phyloP scores from a whole-genome alignment of 2,797 vertebrate genomes.

The Cirrhinus molitorella region DNA sequence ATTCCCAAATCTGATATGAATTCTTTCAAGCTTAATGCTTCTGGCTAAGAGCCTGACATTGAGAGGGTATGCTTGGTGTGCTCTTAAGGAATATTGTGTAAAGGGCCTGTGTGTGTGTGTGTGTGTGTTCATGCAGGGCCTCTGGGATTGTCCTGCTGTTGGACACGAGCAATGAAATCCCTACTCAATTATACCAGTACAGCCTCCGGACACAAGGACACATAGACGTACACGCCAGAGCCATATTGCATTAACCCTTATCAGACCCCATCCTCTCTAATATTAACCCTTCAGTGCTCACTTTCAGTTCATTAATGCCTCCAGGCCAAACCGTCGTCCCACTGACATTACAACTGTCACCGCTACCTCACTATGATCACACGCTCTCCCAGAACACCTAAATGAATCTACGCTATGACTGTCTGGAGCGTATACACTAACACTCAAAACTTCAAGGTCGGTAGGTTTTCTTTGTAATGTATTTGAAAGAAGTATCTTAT shows the following conservation, averaged over 20 bases:
- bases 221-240: constrained; percentile 36
- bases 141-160: constrained; percentile 54
- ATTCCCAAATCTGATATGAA: constrained; percentile 55
- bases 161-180: constrained; percentile 58
- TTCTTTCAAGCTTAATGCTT: constrained; percentile 50
- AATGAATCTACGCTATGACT: background rate
- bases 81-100: constrained; percentile 44
- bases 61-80: constrained; percentile 49
- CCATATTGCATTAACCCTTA: constrained; percentile 55
- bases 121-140: constrained; percentile 39
- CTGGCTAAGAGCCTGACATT: constrained; percentile 53
- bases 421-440: background rate
- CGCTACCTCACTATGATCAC: background rate
- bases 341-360: constrained; percentile 41
- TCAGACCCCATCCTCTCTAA: constrained; percentile 45
- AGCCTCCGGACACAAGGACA: constrained; percentile 48
- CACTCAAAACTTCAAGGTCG: background rate
- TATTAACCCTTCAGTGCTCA: constrained; percentile 53
- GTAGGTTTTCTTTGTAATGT: background rate
- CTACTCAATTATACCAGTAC: constrained; percentile 47
- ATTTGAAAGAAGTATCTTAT: background rate
- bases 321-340: constrained; percentile 30
- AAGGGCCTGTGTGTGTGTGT: constrained; percentile 28
- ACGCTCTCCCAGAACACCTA: background rate
- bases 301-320: constrained; percentile 51